Base-by-base conservation (phyloP, 2,888 invertebrate genomes). In the Clistopyga incitator region DNA sequence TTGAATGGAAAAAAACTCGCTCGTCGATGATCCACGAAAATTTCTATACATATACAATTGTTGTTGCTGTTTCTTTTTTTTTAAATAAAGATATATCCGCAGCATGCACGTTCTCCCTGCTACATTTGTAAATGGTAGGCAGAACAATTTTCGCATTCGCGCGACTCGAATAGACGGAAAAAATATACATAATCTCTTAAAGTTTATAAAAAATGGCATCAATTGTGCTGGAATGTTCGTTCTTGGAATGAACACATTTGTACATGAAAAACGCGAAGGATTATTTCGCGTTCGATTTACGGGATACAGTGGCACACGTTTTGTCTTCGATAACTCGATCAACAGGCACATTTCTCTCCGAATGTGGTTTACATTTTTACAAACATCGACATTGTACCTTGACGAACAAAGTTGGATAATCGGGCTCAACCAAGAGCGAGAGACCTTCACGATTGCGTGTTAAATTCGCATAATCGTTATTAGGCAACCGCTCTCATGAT, bases 181-280 rank as follows among this genome's bases (percentile, higher is more conserved):
- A 84, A 84, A 84, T 84, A 81, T 84, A 78, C 81, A 84, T 71
- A 81, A 84, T 84, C 81, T 84, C 81, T 81, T 71, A 54, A 59
- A 71, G 59, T 81, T 56, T 81, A 78, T 81, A 84, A 59, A 84
- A 84, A 84, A 81, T 81, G 67, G 78, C 84, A 81, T 81, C 59
- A 81, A 70, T 84, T 84, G 81, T 81, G 78, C 84, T 84, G 84
- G 84, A 84, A 84, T 84, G 84, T 81, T 84, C 52, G 78, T 68
- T 78, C 74, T 50, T 34, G 81, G 84, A 84, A 78, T 81, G 59
- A 84, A 81, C 75, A 81, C 42, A 61, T 84, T 78, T 84, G 81
- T 81, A 81, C 78, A 81, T 65, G 70, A 23, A 74, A 74, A 47
- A 34, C 64, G 42, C 68, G 47, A 67, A 72, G 11, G 18, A 29